Evolutionary conservation across 2,113 vertebrate species (phyloP), one percentile per base, ranked within the genome.

Genomic region (Leucosticte australis): DNA sequence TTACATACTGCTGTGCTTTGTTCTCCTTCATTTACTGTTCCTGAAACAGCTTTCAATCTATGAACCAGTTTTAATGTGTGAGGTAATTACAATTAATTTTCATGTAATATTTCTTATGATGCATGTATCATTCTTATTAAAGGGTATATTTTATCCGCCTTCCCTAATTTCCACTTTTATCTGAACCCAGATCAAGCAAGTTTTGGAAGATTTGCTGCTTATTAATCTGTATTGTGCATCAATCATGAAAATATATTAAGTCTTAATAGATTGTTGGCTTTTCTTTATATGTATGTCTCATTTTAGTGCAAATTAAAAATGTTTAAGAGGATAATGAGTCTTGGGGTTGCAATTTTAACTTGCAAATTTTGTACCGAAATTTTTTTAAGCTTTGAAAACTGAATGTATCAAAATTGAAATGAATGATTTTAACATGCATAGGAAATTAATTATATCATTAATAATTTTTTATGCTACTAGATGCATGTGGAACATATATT

Each of bases 161-260:
- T 78, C 24, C 12, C 10, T 65, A 88, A 42, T 52, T 78, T 75
- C 67, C 3, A 0, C 14, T 86, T 80, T 87, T 65, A 56, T 84
- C n/a, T 78, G 22, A 77, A 70, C 8, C 28, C 11, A 77, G 46
- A 65, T 62, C 21, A 81, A 70, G 8, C 3, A 77, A 17, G 3
- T 56, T 80, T 81, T 65, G 52, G 78, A 90, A 78, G 42, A 94
- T 75, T 74, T 92, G 41, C 37, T 90, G 55, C 46, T 84, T 92
- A 65, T 68, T 53, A 68, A 70, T 63, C 23, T 64, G n/a, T 26
- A 41, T 12, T 65, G 7, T 37, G 15, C 56, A 91, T 79, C 26
- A 52, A 4, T 63, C 46, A 65, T 67, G 52, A 74, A 81, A 87
- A 77, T 62, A 55, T 9, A 21, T 59, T 80, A 7, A 62, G n/a